Percentiles rank a stretch among this genome's conserved stretches.
These are phyloP conservation scores for Clistopyga incitator DNA, from an alignment of 2,888 invertebrate genomes.

Conservation along the genomic window DNA sequence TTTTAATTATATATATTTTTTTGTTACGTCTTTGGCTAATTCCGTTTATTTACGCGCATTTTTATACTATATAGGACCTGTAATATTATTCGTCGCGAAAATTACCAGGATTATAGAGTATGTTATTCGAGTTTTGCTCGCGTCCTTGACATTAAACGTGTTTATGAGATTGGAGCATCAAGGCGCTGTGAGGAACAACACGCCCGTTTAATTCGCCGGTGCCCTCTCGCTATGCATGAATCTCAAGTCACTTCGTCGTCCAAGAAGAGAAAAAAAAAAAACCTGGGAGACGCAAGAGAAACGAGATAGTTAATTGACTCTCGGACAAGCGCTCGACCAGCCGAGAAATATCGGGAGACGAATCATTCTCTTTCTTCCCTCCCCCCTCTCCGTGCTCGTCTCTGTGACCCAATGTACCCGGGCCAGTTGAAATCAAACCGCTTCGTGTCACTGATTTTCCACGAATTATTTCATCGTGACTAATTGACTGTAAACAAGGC, in stretches of 20 bases:
- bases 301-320: slow-evolving; percentile 62
- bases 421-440: slow-evolving; percentile 13
- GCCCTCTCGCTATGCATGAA: slow-evolving; percentile 50
- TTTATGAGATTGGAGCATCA: slow-evolving; percentile 70
- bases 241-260: slow-evolving; percentile 39
- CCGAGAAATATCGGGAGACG: slow-evolving; percentile 37
- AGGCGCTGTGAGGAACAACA: slow-evolving; percentile 72
- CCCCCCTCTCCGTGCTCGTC: neutral
- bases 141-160: slow-evolving; percentile 81
- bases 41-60: neutral
- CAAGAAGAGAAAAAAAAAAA: slow-evolving; percentile 20
- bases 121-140: slow-evolving; percentile 38
- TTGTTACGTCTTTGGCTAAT: neutral
- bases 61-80: neutral
- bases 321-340: slow-evolving; percentile 46
- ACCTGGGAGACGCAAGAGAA: slow-evolving; percentile 22
- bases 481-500: slow-evolving; percentile 43
- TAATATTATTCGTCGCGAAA: slow-evolving; percentile 45
- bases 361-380: slow-evolving; percentile 6
- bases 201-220: slow-evolving; percentile 73
- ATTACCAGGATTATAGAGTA: slow-evolving; percentile 53
- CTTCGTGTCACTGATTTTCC: slow-evolving; percentile 54
- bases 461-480: slow-evolving; percentile 43
- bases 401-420: slow-evolving; percentile 17
- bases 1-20: neutral